Conservation (phyloP, 1,140 invertebrate genomes). For the Lasioglossum baleicum region DNA sequence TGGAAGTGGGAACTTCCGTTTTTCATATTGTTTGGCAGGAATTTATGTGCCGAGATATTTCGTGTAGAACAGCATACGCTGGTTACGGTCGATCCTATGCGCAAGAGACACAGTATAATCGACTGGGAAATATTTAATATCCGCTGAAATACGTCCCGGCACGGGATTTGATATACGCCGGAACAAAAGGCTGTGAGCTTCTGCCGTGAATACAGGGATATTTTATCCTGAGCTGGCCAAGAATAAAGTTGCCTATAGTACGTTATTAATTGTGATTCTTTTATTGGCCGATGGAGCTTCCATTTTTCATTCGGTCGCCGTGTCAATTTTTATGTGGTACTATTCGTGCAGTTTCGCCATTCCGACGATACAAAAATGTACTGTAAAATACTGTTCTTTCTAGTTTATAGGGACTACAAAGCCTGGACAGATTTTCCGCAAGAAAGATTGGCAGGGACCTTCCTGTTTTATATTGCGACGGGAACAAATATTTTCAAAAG, state of each 20-base stretch:
- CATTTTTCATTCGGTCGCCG: not conserved
- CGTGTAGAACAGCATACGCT: not conserved
- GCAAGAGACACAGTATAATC: not conserved
- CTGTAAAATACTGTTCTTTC: too few species aligned
- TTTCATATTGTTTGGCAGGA: not conserved
- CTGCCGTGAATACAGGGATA: not conserved
- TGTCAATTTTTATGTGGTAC: not conserved
- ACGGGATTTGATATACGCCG: not conserved
- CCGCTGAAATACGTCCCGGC: not conserved
- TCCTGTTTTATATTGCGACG: too few species aligned
- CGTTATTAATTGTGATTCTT: not conserved
- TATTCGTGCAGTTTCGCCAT: too few species aligned
- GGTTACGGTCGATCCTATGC: slow-evolving; percentile 9
- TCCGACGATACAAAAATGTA: not conserved
- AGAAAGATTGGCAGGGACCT: too few species aligned
- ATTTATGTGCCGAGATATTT: slow-evolving; percentile 7
- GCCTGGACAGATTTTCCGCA: too few species aligned
- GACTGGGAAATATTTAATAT: not conserved
- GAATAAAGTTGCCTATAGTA: not conserved
- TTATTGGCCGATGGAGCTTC: not conserved
- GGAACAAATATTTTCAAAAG: too few species aligned
- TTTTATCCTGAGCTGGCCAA: not conserved
- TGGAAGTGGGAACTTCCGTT: not conserved
- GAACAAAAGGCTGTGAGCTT: not conserved
- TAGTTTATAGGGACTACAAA: too few species aligned